Evolutionary conservation across 2,888 invertebrate species (phyloP), one percentile per base, ranked within the genome.

Genomic region (Hypomecis punctinalis): DNA sequence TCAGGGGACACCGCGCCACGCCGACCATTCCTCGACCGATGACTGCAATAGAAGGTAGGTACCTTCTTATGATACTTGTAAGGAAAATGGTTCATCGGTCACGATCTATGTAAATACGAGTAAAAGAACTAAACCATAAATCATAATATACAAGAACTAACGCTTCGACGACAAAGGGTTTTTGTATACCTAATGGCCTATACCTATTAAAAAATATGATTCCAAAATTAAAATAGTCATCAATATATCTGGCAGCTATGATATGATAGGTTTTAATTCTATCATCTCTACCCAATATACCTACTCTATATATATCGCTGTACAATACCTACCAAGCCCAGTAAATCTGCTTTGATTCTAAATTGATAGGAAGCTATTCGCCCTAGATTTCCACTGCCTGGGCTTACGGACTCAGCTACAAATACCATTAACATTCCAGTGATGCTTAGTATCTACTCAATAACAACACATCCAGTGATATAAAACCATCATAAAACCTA

Each of bases 11-110:
- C 69, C n/a, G 9, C 56, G 10, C 67, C 71, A 74, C 56, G 6
- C 67, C 73, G 75, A 74, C 71, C 78, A 79, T 82, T 83, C 79
- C 77, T 79, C 83, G 82, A 81, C 75, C 75, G 71, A 54, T 51
- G 23, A 56, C 57, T 67, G 74, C 76, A 57, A 53, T 66, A 57
- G 60, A 66, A 42, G 52, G n/a, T 68, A 42, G 52, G n/a, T 68
- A 40, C 52, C 10, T 7, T 6, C 3, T 10, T 39, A 39, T 10
- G 8, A 8, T 40, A 40, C 4, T 7, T 40, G 40, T 40, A 40
- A 40, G 9, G 40, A 10, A 40, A 40, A 23, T 23, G 23, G 23
- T 3, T 23, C 23, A 23, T 23, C 23, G 1, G 23, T 23, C 23
- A 23, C 23, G 23, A 23, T 23, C 23, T 23, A 23, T 23, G 23